phyloP scores from a whole-genome alignment of 2,888 invertebrate species.

The Rapana venosa region DNA sequence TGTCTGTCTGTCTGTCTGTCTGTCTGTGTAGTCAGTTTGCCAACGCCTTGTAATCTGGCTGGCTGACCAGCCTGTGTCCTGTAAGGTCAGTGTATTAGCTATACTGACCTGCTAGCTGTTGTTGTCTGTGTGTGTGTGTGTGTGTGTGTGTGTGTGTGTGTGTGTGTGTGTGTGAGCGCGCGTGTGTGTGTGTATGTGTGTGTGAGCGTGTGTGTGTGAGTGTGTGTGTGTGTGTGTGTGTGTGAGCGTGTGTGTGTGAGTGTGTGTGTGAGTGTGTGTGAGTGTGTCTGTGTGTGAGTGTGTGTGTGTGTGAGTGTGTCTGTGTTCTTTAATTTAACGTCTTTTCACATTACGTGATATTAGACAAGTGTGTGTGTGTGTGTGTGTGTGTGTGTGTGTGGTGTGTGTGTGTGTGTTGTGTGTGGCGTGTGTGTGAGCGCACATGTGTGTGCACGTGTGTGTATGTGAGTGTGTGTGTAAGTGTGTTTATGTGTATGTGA shows the following conservation, averaged over 20 bases:
- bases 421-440: constrained; percentile 6
- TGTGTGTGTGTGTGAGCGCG: not conserved
- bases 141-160: not conserved
- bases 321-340: too few relatives aligned
- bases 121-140: not conserved
- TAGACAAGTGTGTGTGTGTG: too few relatives aligned
- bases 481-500: not conserved
- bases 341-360: too few relatives aligned
- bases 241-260: not conserved
- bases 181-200: not conserved
- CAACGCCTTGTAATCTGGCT: too few relatives aligned
- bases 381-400: not conserved
- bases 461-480: constrained; percentile 8
- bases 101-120: too few relatives aligned
- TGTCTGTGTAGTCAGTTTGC: too few relatives aligned
- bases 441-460: not conserved
- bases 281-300: not conserved
- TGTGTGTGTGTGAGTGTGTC: too few relatives aligned
- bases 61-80: too few relatives aligned
- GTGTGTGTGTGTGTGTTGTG: constrained; percentile 22
- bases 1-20: too few relatives aligned
- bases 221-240: not conserved
- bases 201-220: not conserved
- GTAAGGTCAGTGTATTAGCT: too few relatives aligned
- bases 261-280: not conserved